phyloP scores from a whole-genome alignment of 2,113 vertebrate species.

The Melanerpes aurifrons region DNA sequence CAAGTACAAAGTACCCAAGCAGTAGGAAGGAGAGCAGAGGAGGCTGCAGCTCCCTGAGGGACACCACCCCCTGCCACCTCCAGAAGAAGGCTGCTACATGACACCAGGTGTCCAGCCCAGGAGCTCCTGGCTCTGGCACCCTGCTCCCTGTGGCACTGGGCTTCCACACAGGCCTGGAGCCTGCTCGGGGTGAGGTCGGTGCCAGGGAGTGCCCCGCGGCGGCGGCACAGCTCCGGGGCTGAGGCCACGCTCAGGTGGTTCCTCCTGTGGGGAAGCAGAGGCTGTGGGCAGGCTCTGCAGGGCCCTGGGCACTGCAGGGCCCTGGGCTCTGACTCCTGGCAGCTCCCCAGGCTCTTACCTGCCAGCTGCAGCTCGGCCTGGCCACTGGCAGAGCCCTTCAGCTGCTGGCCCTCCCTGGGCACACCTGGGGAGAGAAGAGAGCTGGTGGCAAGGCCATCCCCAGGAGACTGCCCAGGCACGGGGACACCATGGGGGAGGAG shows the following conservation, averaged over 20 bases:
- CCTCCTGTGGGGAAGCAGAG: not conserved
- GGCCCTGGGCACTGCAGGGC: no score
- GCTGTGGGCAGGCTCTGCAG: not conserved
- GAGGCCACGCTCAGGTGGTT: not conserved
- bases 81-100: not conserved
- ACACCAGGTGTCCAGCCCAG: not conserved
- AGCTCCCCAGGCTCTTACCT: constrained; percentile 21
- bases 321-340: no score
- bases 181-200: not conserved
- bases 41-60: not conserved
- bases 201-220: not conserved
- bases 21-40: not conserved
- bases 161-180: not conserved
- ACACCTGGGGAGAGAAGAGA: constrained; percentile 37
- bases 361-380: not conserved
- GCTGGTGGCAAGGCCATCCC: no score
- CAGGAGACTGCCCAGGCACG: accelerated
- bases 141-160: not conserved
- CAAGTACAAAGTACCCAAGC: constrained; percentile 37
- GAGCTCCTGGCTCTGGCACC: not conserved
- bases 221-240: not conserved
- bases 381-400: constrained; percentile 55
- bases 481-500: not conserved
- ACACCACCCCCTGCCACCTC: accelerated
- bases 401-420: constrained; percentile 66